Evolutionary conservation across 2,888 invertebrate species (phyloP).

Genomic region (Furcula furcula): DNA sequence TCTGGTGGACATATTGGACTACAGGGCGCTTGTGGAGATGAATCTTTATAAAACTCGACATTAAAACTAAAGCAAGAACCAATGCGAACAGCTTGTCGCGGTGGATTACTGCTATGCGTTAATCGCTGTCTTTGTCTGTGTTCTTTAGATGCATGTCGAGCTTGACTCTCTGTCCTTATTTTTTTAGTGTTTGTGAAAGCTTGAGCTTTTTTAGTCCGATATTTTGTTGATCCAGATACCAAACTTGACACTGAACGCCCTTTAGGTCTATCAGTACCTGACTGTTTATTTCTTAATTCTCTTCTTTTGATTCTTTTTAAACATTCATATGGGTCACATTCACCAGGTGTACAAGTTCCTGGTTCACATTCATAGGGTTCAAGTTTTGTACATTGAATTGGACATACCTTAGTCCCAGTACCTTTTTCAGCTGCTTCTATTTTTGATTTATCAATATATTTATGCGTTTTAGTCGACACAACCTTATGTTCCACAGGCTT

Average conservation of each 20-base stretch:
- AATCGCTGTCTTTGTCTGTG: background rate
- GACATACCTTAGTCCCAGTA: background rate
- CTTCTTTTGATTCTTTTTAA: conserved; percentile 31
- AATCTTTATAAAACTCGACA: conserved; percentile 26
- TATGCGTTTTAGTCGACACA: conserved; percentile 12
- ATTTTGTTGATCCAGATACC: conserved; percentile 5
- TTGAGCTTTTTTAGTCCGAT: conserved; percentile 6
- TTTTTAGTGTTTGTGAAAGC: conserved; percentile 3
- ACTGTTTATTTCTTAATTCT: conserved; percentile 9
- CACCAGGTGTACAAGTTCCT: conserved; percentile 34
- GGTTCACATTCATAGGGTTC: conserved; percentile 45
- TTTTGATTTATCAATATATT: conserved; percentile 3
- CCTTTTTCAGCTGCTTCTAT: background rate
- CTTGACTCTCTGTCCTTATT: background rate
- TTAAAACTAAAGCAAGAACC: conserved; percentile 29
- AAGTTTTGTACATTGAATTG: conserved; percentile 7
- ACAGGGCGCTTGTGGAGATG: background rate
- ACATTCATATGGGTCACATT: conserved; percentile 39
- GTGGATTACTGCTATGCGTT: background rate
- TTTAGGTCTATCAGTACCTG: conserved; percentile 11
- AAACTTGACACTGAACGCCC: conserved; percentile 8
- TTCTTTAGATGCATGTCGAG: background rate
- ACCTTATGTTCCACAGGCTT: conserved; percentile 6
- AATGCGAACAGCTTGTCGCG: conserved; percentile 12
- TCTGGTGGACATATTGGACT: background rate